Conservation (phyloP, 2,113 vertebrate genomes). For the Alexandromys fortis region DNA sequence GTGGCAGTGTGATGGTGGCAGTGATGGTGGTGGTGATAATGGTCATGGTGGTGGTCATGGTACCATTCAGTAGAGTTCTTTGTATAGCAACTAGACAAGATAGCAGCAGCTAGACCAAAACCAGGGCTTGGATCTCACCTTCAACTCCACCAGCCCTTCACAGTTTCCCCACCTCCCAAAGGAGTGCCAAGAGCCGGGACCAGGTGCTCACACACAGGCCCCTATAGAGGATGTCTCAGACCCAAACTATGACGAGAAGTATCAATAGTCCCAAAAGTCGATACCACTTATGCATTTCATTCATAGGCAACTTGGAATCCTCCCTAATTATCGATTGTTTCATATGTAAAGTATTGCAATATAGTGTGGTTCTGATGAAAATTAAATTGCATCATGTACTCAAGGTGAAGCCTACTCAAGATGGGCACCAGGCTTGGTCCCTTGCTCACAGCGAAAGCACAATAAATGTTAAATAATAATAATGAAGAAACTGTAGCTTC, state of each 20-base stretch:
- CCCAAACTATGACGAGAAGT: not conserved
- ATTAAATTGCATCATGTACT: no score
- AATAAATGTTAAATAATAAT: slow-evolving; percentile 31
- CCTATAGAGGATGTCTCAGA: not conserved
- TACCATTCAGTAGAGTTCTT: not conserved
- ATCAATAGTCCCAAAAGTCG: not conserved
- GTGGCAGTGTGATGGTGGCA: not conserved
- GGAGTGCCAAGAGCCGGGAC: not conserved
- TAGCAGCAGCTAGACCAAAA: not conserved
- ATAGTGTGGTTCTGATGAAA: not conserved
- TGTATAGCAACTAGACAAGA: not conserved
- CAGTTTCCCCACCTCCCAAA: not conserved
- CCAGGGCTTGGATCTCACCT: not conserved
- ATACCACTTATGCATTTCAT: not conserved
- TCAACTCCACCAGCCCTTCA: not conserved
- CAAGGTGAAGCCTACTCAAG: no score
- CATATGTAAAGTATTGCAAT: not conserved
- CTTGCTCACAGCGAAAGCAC: slow-evolving; percentile 34
- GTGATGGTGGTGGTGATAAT: not conserved
- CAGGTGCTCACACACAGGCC: not conserved
- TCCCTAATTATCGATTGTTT: not conserved
- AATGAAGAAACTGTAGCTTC: slow-evolving; percentile 10
- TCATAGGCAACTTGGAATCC: not conserved
- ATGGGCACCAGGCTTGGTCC: not conserved
- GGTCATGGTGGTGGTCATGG: not conserved